Conservation (phyloP, 2,888 invertebrate genomes). For the Caenorhabditis becei region DNA sequence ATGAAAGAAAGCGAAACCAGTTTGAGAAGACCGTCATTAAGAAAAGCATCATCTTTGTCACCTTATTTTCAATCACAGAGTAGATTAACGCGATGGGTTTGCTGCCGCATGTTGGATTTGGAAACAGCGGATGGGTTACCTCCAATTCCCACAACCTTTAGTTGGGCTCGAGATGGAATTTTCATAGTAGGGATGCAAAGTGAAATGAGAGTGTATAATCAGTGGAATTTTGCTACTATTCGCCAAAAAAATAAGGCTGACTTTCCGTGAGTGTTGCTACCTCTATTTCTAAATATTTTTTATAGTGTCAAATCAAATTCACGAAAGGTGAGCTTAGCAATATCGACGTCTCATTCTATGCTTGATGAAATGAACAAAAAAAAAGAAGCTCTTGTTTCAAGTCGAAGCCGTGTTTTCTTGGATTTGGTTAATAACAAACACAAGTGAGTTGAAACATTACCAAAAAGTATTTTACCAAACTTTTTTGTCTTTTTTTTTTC, state of each 20-base stretch:
- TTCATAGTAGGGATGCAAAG: slow-evolving; percentile 99
- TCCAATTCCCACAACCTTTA: slow-evolving; percentile 97
- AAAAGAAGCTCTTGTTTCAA: slow-evolving; percentile 66
- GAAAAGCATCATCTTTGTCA: slow-evolving; percentile 75
- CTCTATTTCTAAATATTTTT: not conserved
- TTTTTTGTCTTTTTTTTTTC: not conserved
- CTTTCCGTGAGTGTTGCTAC: not conserved
- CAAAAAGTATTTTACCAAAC: not conserved
- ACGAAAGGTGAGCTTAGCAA: slow-evolving; percentile 48
- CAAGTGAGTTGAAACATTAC: slow-evolving; percentile 32
- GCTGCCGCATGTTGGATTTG: slow-evolving; percentile 74
- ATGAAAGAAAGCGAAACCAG: slow-evolving; percentile 85
- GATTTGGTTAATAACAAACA: slow-evolving; percentile 67
- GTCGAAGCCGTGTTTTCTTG: slow-evolving; percentile 68
- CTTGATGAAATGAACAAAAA: slow-evolving; percentile 76
- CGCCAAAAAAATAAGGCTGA: slow-evolving; percentile 5
- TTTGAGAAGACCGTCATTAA: slow-evolving; percentile 71
- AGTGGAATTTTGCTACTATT: slow-evolving; percentile 83
- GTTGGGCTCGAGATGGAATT: slow-evolving; percentile 98
- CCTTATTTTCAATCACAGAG: slow-evolving; percentile 63
- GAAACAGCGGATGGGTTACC: slow-evolving; percentile 91
- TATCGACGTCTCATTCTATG: slow-evolving; percentile 78
- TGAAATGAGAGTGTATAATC: slow-evolving; percentile 99
- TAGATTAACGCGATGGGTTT: slow-evolving; percentile 77
- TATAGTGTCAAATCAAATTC: not conserved